Evolutionary conservation across 2,113 vertebrate species (phyloP), one percentile per base, ranked within the genome.

Genomic region (Campylorhamphus procurvoides): DNA sequence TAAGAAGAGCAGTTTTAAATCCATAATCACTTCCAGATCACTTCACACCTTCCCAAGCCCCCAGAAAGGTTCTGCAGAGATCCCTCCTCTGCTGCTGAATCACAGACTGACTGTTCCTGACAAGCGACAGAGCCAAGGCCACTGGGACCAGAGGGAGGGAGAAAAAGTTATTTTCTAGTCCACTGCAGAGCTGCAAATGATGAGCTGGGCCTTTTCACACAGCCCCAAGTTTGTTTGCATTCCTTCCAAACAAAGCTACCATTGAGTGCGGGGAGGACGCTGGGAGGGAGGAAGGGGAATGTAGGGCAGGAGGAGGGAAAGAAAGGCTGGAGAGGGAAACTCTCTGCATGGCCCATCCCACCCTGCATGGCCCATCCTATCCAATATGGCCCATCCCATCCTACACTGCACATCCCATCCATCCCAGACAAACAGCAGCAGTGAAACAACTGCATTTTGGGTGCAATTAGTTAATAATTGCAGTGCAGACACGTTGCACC

Each of bases 171-270:
- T 85, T 76, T 80, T 84, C 75, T 75, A 85, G 85, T 14, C 82
- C 90, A 24, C 3, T 81, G 84, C 53, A 63, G 90, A 77, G 90
- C 74, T 67, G 31, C 81, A 66, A 89, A 56, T 23, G 94, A 91
- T 90, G 94, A 95, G 95, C 80, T 23, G 37, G 90, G 80, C 80
- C 92, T 94, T 93, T 93, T 82, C 90, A 80, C 87, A 47, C 44
- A 76, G 90, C 87, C 52, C 29, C 1, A 29, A 56, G 72, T 84
- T 17, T 93, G 84, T 86, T 89, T 86, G 87, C 94, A 94, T 96
- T 91, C 95, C 77, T 76, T 16, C 33, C 53, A 14, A 73, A 95
- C 94, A 95, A 95, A 96, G 94, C 14, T 72, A 14, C 33, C 90
- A 91, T 93, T 96, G 39, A 96, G 71, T 71, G 14, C 12, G 0